Evolutionary conservation across 1,140 invertebrate species (phyloP).

Genomic region (Ectropis grisescens): DNA sequence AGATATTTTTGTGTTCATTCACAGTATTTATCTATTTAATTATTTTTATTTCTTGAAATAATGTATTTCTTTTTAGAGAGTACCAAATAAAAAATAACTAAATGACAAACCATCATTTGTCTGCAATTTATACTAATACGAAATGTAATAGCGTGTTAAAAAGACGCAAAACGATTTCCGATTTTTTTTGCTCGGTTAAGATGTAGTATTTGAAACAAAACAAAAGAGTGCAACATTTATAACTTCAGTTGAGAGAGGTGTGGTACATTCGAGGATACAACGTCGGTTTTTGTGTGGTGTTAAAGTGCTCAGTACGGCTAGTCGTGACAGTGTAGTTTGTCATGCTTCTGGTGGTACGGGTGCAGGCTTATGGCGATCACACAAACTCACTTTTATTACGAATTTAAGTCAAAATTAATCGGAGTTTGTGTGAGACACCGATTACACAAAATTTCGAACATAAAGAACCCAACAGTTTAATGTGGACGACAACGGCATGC

Average conservation of each 20-base stretch:
- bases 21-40: too few species aligned
- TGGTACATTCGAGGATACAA: constrained; percentile 8
- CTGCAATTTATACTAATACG: too few species aligned
- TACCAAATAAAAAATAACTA: too few species aligned
- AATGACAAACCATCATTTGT: too few species aligned
- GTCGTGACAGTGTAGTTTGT: constrained; percentile 21
- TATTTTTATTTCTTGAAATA: too few species aligned
- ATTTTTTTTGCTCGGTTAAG: too few species aligned
- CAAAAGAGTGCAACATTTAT: too few species aligned
- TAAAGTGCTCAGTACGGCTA: constrained; percentile 39
- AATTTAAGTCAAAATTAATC: not conserved
- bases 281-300: constrained; percentile 20
- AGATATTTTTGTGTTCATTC: too few species aligned
- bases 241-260: constrained; percentile 7
- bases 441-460: constrained; percentile 25
- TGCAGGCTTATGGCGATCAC: constrained; percentile 47
- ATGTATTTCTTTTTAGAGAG: too few species aligned
- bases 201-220: too few species aligned
- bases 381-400: constrained; percentile 23
- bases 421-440: constrained; percentile 34
- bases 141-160: too few species aligned
- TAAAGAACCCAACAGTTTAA: constrained; percentile 36
- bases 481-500: constrained; percentile 52
- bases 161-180: too few species aligned
- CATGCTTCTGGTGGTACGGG: constrained; percentile 62